Evolutionary conservation across 2,888 invertebrate genomes (phyloP).

Genomic region (Nymphalis polychloros): DNA sequence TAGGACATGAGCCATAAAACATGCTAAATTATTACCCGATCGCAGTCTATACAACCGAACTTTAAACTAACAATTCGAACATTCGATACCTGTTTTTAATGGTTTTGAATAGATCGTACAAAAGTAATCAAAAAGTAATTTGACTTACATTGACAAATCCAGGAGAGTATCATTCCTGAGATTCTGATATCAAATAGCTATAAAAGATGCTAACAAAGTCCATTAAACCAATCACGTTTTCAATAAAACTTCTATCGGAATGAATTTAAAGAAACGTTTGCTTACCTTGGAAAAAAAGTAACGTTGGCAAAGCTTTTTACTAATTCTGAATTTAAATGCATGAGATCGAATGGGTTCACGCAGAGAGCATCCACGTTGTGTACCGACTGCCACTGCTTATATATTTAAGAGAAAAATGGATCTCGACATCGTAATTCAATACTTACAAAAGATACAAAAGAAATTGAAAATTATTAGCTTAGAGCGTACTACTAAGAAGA

Average conservation of each 20-base stretch:
- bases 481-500: too few relatives aligned
- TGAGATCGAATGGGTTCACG: constrained; percentile 79
- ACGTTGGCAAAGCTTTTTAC: constrained; percentile 70
- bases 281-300: constrained; percentile 68
- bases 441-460: constrained; percentile 35
- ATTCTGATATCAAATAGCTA: constrained; percentile 11
- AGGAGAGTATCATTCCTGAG: constrained; percentile 15
- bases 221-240: constrained; percentile 74
- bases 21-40: constrained; percentile 40
- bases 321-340: constrained; percentile 82
- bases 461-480: background rate
- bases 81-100: constrained; percentile 32
- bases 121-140: constrained; percentile 32
- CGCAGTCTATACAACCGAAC: constrained; percentile 38
- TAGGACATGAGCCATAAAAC: constrained; percentile 39
- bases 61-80: constrained; percentile 39
- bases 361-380: constrained; percentile 62
- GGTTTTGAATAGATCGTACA: constrained; percentile 27
- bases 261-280: constrained; percentile 61
- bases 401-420: constrained; percentile 72
- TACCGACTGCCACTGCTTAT: constrained; percentile 73
- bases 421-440: constrained; percentile 56
- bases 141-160: constrained; percentile 25
- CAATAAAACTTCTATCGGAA: constrained; percentile 66
- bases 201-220: constrained; percentile 46